Percentiles rank a stretch among this genome's conserved stretches.
Evolutionary conservation across 2,113 vertebrate genomes (phyloP).

Genomic region (Oryzias melastigma): DNA sequence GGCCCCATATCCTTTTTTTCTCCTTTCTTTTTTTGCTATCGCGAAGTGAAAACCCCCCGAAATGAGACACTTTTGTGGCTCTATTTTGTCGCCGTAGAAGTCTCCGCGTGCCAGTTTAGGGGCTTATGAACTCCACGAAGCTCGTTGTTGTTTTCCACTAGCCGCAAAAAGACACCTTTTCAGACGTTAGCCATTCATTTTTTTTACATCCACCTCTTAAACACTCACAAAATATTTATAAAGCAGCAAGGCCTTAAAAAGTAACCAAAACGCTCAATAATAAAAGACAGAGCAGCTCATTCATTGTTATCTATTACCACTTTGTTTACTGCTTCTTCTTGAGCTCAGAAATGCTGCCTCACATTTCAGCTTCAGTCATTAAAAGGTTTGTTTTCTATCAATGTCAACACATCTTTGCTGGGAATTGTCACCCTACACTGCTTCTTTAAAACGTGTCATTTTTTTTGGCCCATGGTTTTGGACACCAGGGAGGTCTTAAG

Average conservation of each 20-base stretch:
- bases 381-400: constrained; percentile 21
- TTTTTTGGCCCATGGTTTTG: constrained; percentile 7
- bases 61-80: constrained; percentile 55
- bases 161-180: constrained; percentile 24
- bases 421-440: constrained; percentile 16
- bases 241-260: no score
- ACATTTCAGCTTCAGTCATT: constrained; percentile 10
- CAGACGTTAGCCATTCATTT: constrained; percentile 58
- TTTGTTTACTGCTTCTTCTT: constrained; percentile 55
- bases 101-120: constrained; percentile 7
- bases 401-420: constrained; percentile 29
- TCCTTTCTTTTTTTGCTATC: constrained; percentile 18
- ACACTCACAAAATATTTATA: no score
- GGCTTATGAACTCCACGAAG: constrained; percentile 2
- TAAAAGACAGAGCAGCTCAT: constrained; percentile 51
- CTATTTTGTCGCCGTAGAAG: constrained; percentile 22
- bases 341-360: constrained; percentile 5
- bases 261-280: constrained; percentile 52
- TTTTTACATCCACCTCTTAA: constrained; percentile 30
- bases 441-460: constrained; percentile 4
- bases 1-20: constrained; percentile 72
- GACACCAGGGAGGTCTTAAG: constrained; percentile 17
- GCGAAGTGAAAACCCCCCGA: constrained; percentile 57
- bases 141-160: constrained; percentile 35
- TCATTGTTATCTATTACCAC: constrained; percentile 52